phyloP scores from a whole-genome alignment of 2,888 invertebrate genomes.

The Balanococcus diminutus region DNA sequence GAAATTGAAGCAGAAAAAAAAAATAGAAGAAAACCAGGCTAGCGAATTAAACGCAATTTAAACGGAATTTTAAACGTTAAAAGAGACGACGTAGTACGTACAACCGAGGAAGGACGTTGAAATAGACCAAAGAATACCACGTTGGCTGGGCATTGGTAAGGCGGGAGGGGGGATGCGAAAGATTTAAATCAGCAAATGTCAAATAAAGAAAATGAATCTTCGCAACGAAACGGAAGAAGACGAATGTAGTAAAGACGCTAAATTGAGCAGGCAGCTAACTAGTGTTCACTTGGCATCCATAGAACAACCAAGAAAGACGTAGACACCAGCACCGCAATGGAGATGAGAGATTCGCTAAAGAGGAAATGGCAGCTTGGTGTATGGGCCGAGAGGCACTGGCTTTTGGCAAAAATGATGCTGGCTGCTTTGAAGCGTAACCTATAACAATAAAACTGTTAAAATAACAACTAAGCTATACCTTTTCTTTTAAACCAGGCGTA shows the following conservation, averaged over 20 bases:
- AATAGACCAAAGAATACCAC: neutral
- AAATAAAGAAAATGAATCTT: slow-evolving; percentile 1
- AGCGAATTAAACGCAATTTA: neutral
- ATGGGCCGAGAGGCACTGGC: neutral
- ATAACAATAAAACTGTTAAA: slow-evolving; percentile 5
- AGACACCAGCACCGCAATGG: too few species aligned
- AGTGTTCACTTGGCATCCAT: too few species aligned
- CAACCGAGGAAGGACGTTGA: too few species aligned
- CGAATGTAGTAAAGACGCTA: neutral
- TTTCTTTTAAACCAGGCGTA: neutral
- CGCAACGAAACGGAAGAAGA: neutral
- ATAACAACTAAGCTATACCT: neutral
- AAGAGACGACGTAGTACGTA: neutral
- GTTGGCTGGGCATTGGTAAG: neutral
- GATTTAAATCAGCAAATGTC: neutral
- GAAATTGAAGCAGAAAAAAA: too few species aligned
- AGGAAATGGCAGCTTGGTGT: neutral
- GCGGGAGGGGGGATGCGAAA: neutral
- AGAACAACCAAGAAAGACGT: too few species aligned
- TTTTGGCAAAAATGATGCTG: neutral
- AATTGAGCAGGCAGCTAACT: neutral
- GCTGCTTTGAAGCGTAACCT: neutral
- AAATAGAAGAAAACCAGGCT: neutral
- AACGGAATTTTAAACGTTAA: neutral
- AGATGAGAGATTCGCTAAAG: neutral